A percentile compares a stretch with the other conserved stretches of the same genome.
phyloP scores from a whole-genome alignment of 2,113 vertebrate genomes.

The Saimiri boliviensis region DNA sequence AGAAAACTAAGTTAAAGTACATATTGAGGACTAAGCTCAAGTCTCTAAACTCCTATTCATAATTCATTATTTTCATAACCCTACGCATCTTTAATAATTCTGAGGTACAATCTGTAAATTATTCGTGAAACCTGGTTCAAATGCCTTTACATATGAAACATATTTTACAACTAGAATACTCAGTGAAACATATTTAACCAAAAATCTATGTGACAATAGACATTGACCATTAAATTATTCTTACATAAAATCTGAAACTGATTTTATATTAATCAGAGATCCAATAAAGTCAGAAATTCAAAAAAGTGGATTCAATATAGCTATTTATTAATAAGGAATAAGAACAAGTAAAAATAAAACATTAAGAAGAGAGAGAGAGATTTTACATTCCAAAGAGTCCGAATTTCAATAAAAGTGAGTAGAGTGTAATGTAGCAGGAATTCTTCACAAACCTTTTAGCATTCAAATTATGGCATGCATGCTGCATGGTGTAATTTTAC shows the following conservation, averaged over 20 bases:
- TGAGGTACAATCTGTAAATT: slow-evolving; percentile 27
- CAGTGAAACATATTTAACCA: slow-evolving; percentile 33
- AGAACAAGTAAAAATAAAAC: slow-evolving; percentile 13
- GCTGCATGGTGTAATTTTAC: slow-evolving; percentile 51
- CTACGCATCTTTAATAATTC: slow-evolving; percentile 7
- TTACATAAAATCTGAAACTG: neutral
- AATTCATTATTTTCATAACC: slow-evolving; percentile 20
- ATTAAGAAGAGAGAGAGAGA: neutral
- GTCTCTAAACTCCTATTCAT: slow-evolving; percentile 7
- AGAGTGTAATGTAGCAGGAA: slow-evolving; percentile 61
- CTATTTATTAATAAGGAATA: slow-evolving; percentile 37
- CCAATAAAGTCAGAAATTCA: slow-evolving; percentile 34
- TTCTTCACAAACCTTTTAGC: slow-evolving; percentile 70
- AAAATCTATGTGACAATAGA: slow-evolving; percentile 35
- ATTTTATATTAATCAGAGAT: slow-evolving; percentile 50
- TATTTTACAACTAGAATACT: neutral
- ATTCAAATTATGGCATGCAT: slow-evolving; percentile 63
- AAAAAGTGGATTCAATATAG: slow-evolving; percentile 43
- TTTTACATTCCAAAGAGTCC: slow-evolving; percentile 57
- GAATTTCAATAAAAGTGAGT: slow-evolving; percentile 72
- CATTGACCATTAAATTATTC: slow-evolving; percentile 42
- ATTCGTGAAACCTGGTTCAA: neutral
- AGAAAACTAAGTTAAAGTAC: slow-evolving; percentile 39
- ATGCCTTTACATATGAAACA: slow-evolving; percentile 46
- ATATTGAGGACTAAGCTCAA: slow-evolving; percentile 1